phyloP scores from a whole-genome alignment of 64 coral and sea anemone genomes.

The Orbicella faveolata region DNA sequence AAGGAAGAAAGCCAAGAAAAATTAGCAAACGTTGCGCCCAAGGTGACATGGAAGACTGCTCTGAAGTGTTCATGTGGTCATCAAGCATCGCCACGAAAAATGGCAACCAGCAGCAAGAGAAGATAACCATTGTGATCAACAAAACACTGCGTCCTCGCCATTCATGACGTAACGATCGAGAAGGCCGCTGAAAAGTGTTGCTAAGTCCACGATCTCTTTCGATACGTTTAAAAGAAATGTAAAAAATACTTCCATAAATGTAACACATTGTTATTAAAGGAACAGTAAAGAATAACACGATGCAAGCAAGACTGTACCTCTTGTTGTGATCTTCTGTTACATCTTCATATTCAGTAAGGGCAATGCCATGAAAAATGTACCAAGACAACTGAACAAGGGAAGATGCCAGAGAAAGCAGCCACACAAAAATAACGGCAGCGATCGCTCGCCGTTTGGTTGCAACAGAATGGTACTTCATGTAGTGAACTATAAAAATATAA shows the following conservation, averaged over 20 bases:
- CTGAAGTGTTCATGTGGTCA: not conserved
- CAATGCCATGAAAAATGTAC: not conserved
- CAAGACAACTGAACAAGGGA: constrained; percentile 36
- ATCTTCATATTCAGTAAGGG: not conserved
- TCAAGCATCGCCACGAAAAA: constrained; percentile 6
- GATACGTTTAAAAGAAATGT: not conserved
- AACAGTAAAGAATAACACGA: constrained; percentile 5
- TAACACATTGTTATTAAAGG: constrained; percentile 11
- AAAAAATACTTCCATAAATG: constrained; percentile 22
- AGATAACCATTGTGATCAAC: constrained; percentile 11
- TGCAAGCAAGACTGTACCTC: constrained; percentile 13
- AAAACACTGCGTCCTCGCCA: constrained; percentile 37
- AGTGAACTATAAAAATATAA: constrained; percentile 36
- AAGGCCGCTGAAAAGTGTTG: not conserved
- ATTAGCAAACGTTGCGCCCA: constrained; percentile 32
- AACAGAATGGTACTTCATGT: not conserved
- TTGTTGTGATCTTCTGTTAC: not conserved
- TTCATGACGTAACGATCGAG: not conserved
- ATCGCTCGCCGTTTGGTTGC: constrained; percentile 34
- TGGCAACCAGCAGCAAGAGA: constrained; percentile 7
- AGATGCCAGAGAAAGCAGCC: constrained; percentile 6
- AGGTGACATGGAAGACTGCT: not conserved
- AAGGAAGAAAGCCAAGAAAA: constrained; percentile 39
- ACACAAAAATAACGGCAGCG: not conserved
- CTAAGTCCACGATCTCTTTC: not conserved